Conservation (phyloP, 1,140 invertebrate species). For the Sipha flava region DNA sequence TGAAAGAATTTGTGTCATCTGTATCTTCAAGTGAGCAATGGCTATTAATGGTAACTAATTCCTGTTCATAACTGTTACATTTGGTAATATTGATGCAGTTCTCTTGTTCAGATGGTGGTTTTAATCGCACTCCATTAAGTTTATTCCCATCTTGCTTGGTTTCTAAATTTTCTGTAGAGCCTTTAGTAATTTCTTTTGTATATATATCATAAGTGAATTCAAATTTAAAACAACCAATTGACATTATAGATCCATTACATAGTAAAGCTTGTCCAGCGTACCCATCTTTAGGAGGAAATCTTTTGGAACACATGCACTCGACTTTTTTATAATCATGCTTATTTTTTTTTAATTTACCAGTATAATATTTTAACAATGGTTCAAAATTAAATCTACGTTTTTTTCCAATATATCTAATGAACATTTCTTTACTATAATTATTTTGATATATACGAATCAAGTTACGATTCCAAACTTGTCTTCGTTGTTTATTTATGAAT, state of each 20-base stretch:
- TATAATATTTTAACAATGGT: not conserved
- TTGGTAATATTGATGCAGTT: not conserved
- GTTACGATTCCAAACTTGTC: not conserved
- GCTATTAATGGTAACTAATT: not conserved
- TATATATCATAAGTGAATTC: not conserved
- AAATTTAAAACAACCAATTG: slow-evolving; percentile 12
- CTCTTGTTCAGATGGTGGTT: not conserved
- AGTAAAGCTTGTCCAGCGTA: not conserved
- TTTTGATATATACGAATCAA: not conserved
- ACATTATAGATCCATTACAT: not conserved
- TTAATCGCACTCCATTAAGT: not conserved
- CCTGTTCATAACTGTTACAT: not conserved
- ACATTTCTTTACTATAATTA: not conserved
- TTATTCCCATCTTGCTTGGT: not conserved
- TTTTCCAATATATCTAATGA: not conserved
- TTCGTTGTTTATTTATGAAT: slow-evolving; percentile 6
- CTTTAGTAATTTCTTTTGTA: not conserved
- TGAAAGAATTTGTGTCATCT: not conserved
- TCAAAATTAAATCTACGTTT: not conserved
- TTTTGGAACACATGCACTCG: not conserved
- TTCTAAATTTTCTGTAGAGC: not conserved
- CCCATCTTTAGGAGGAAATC: not conserved
- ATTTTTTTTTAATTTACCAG: not conserved
- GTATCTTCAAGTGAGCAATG: not conserved
- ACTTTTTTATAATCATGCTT: not conserved